Base-by-base conservation (phyloP, 2,888 invertebrate species). In the Stenichneumon culpator region DNA sequence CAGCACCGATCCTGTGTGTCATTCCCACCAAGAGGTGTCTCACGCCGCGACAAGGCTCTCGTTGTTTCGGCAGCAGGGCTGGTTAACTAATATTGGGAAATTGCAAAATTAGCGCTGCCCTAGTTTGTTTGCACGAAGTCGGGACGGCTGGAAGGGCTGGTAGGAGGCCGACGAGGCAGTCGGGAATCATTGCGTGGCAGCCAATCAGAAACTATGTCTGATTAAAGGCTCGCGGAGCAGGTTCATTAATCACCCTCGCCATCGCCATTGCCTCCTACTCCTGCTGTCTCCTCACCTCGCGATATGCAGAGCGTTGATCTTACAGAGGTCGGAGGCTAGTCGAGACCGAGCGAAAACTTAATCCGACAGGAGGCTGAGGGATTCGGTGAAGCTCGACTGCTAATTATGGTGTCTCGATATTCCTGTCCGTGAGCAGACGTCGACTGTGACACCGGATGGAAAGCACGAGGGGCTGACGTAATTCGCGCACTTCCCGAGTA, bases 141-240 rank as follows among this genome's bases (percentile, higher is more conserved):
- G 68, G 70, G 22, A 67, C 57, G 57, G 60, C 60, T 22, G 14
- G 14, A 52, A 32, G 39, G 22, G 54, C 54, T 25, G 44, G 39
- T 39, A 63, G 52, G 74, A 74, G 39, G 52, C 39, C 52, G 36
- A 54, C 36, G 77, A 52, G 57, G 39, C 50, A 60, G 36, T 28
- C 25, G 72, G 54, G 84, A 54, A 79, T 70, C 86, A 81, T 77
- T 79, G 79, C 82, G 68, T 63, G 72, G 73, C 81, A 39, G 89
- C 90, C 91, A 93, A 92, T 93, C 92, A 92, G 89, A 90, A 91
- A 90, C 89, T 91, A 90, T 90, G 92, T 92, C 90, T 93, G 93
- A 93, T 93, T 93, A 93, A 92, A 93, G 93, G 91, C 90, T 90
- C 89, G 88, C 87, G 83, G 84, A 88, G 77, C 75, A 78, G 44